A percentile compares a stretch with the other conserved stretches of the same genome.
Evolutionary conservation across 2,113 vertebrate species (phyloP).

Genomic region (Sitta europaea): DNA sequence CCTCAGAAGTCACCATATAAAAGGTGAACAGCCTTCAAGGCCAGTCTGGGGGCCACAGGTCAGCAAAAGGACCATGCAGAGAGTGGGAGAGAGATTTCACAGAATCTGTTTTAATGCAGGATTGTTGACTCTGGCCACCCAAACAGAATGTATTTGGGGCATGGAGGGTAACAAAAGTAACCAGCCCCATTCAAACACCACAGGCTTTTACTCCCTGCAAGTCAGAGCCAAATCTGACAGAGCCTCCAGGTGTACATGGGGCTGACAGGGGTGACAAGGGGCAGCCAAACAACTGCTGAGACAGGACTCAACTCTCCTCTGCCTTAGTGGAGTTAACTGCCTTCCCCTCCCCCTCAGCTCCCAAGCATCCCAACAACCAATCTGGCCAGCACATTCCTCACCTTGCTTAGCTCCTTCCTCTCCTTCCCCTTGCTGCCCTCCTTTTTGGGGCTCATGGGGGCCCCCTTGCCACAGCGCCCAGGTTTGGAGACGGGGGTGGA

Average conservation of each 20-base stretch:
- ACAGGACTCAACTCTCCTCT: not conserved
- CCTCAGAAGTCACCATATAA: not conserved
- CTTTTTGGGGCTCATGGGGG: slow-evolving; percentile 76
- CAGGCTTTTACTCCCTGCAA: not conserved
- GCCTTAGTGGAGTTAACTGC: accelerated
- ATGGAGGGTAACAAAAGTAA: not conserved
- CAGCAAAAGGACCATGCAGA: not conserved
- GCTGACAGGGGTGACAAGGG: not conserved
- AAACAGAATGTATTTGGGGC: not conserved
- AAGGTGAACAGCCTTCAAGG: not conserved
- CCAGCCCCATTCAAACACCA: not conserved
- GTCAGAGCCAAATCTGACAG: not conserved
- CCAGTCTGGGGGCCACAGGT: not conserved
- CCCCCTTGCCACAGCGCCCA: slow-evolving; percentile 73
- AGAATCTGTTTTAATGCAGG: not conserved
- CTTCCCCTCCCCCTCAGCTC: not conserved
- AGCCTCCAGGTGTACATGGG: accelerated
- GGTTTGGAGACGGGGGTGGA: slow-evolving; percentile 71
- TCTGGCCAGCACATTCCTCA: not conserved
- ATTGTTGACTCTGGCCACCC: not conserved
- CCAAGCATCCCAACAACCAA: not conserved
- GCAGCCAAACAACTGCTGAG: not conserved
- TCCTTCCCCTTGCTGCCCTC: slow-evolving; percentile 79
- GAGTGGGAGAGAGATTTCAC: not conserved
- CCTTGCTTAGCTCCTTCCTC: slow-evolving; percentile 76